Conservation (phyloP, 2,888 invertebrate species). For the Notodonta dromedarius region DNA sequence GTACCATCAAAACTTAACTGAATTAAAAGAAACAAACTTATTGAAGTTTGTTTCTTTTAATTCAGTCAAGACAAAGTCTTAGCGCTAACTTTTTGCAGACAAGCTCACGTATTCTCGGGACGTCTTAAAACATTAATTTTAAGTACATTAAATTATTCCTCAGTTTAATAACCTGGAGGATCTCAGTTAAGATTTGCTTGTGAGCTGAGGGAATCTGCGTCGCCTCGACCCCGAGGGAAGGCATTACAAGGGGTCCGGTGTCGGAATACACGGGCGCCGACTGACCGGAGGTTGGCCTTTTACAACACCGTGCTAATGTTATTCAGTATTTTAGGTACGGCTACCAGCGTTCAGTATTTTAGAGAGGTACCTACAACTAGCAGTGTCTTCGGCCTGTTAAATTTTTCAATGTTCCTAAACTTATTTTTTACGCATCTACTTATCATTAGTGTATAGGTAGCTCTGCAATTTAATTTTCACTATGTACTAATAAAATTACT, state of each 20-base stretch:
- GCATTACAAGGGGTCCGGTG: not conserved
- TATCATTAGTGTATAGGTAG: too few species aligned
- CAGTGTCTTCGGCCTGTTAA: too few species aligned
- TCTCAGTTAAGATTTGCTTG: not conserved
- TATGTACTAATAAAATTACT: too few species aligned
- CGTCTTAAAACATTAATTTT: too few species aligned
- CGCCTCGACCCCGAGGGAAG: not conserved
- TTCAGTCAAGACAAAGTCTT: too few species aligned
- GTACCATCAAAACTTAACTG: not conserved
- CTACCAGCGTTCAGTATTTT: too few species aligned
- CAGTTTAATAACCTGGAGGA: not conserved
- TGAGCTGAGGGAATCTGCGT: not conserved
- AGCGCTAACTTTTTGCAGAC: not conserved
- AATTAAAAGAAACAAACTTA: not conserved
- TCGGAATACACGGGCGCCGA: not conserved
- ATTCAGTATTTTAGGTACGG: too few species aligned
- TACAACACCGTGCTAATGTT: not conserved
- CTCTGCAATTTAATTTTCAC: too few species aligned
- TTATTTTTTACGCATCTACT: too few species aligned
- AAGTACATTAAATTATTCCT: not conserved
- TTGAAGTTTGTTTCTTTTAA: too few species aligned
- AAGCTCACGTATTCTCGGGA: not conserved
- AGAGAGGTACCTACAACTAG: too few species aligned
- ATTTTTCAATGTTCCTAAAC: too few species aligned
- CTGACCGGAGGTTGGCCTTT: not conserved